Base-by-base conservation (phyloP, 2,797 vertebrate genomes). In the Philypnodon macrostomus region DNA sequence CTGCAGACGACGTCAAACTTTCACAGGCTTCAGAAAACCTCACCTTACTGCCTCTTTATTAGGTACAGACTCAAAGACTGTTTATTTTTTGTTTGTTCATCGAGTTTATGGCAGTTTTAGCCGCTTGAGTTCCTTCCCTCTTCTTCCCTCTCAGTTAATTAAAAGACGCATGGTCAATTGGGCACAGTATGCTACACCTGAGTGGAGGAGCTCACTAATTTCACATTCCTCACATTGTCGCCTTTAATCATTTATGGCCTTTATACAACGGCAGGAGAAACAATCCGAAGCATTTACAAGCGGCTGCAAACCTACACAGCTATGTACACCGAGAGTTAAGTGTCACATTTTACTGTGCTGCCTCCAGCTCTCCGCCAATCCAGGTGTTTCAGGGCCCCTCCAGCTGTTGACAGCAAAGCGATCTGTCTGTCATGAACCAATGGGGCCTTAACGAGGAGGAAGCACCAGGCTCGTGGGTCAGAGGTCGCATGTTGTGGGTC, bases 301-400 rank as follows among this genome's bases (percentile, higher is more conserved):
- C 55, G 10, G 46, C 63, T 67, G 30, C 58, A 74, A 59, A 71
- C 54, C 59, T 37, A 39, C 47, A 33, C 19, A 37, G 50, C 21
- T 23, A 45, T 34, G 39, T 31, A 33, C 47, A 50, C 39, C 27
- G 10, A 56, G 42, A 19, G 59, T 49, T 7, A 23, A 30, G 23
- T 10, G 5, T 31, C 14, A 21, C 1, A 13, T 38, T 50, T 80
- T 72, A 81, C 49, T 32, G 39, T 42, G 17, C 55, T 30, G 67
- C 71, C 65, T 47, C 6, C 14, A 59, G 74, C 54, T 0, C 57
- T 27, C 30, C 45, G 17, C 42, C 40, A 48, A n/a, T 72, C 77
- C 84, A 85, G 84, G 79, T 84, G 83, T 83, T 80, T 80, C 55
- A 16, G 56, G 53, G 35, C 36, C 47, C 48, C 52, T 69, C 60